phyloP scores from a whole-genome alignment of 2,888 invertebrate species.

The Aethes cnicana region DNA sequence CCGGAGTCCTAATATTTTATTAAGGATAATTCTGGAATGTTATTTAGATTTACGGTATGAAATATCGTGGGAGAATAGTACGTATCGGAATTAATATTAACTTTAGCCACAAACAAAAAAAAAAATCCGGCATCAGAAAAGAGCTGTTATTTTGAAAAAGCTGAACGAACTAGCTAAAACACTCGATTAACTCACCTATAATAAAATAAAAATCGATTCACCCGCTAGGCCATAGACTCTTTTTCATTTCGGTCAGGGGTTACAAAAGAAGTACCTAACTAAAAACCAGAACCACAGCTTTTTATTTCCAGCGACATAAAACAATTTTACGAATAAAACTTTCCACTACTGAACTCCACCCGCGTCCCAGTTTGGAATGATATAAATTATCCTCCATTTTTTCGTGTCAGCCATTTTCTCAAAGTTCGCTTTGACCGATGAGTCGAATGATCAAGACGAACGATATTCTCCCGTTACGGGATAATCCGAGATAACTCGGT shows the following conservation, averaged over 20 bases:
- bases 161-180: no score
- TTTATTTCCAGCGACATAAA: neutral
- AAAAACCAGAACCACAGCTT: no score
- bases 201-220: no score
- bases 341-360: constrained; percentile 10
- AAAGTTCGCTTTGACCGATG: constrained; percentile 29
- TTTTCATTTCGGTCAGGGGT: no score
- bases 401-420: constrained; percentile 28
- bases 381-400: constrained; percentile 35
- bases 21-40: constrained; percentile 8
- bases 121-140: no score
- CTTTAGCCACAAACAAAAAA: no score
- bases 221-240: no score
- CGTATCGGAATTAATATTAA: no score
- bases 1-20: constrained; percentile 22
- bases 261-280: no score
- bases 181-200: no score
- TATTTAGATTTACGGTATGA: neutral
- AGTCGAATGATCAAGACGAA: constrained; percentile 34
- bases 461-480: constrained; percentile 25
- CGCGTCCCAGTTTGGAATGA: constrained; percentile 15
- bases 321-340: neutral
- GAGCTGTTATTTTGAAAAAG: no score
- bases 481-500: constrained; percentile 24
- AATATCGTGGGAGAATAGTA: neutral